Percentiles rank a stretch among this genome's conserved stretches.
These are phyloP conservation scores for Camponotus fellah DNA, from an alignment of 2,888 invertebrate species.

Conservation along the genomic window DNA sequence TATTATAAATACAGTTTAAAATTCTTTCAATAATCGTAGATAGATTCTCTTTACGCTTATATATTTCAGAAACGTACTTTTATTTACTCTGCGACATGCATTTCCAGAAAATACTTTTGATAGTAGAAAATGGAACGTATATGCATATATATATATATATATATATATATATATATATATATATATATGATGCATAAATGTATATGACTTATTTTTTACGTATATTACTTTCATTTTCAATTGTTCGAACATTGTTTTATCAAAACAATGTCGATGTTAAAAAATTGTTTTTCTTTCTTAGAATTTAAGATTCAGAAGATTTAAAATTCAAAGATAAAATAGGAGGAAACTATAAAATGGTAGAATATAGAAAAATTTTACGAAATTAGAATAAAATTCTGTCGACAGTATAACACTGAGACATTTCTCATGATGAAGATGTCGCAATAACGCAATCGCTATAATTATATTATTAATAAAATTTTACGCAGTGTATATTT, in stretches of 20 bases:
- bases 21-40: not conserved
- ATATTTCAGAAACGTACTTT: not conserved
- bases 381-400: not conserved
- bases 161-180: constrained; percentile 4
- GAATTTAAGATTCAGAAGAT: constrained; percentile 4
- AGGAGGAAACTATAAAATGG: constrained; percentile 1
- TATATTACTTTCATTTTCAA: constrained; percentile 43
- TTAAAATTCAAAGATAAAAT: not conserved
- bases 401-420: not conserved
- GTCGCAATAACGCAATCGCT: constrained; percentile 2
- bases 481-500: not conserved
- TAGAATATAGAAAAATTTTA: constrained; percentile 4
- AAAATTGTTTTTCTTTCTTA: not conserved
- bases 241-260: not conserved
- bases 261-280: not conserved
- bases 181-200: constrained; percentile 43
- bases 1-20: constrained; percentile 6
- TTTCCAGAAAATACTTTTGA: constrained; percentile 22
- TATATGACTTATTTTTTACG: constrained; percentile 48
- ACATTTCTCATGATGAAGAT: not conserved
- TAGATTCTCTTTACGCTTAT: constrained; percentile 5
- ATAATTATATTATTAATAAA: not conserved
- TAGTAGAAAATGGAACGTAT: constrained; percentile 49
- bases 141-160: not conserved
- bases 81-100: constrained; percentile 42